Percentiles rank a stretch among this genome's conserved stretches.
Conservation (phyloP, 2,113 vertebrate genomes). For the Melanotaenia duboulayi region DNA sequence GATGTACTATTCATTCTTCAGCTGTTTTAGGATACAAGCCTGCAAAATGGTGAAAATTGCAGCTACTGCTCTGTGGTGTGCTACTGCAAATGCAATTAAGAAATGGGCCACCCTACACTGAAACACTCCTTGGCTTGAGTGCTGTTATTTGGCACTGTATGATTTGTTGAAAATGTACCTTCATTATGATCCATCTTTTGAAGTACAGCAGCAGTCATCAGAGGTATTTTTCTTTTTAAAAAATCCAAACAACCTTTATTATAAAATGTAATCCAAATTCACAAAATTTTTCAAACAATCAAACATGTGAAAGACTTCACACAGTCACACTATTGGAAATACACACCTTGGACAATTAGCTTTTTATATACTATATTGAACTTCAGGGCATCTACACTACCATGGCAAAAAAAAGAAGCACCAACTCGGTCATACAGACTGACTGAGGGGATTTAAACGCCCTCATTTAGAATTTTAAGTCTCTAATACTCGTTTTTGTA, state of each 20-base stretch:
- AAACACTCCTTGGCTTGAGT: conserved; percentile 3
- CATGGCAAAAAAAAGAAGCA: conserved; percentile 20
- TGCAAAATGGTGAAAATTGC: conserved; percentile 41
- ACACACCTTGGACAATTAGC: neutral
- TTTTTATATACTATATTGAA: neutral
- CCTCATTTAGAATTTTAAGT: neutral
- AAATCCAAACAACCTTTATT: conserved; percentile 38
- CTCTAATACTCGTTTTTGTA: neutral
- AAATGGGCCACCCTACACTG: conserved; percentile 18
- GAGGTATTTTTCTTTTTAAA: conserved; percentile 2
- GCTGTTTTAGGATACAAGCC: conserved; percentile 10
- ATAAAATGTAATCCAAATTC: conserved; percentile 28
- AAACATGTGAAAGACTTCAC: neutral
- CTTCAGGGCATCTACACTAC: no score
- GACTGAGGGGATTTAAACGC: neutral
- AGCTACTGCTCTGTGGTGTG: conserved; percentile 46
- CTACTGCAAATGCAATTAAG: conserved; percentile 44
- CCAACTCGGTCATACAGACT: conserved; percentile 13
- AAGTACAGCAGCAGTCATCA: neutral
- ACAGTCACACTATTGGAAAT: neutral
- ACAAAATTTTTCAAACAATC: conserved; percentile 7
- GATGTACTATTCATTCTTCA: conserved; percentile 5
- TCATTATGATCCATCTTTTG: neutral
- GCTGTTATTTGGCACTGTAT: conserved; percentile 3
- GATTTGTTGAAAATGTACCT: conserved; percentile 45